A percentile compares a stretch with the other conserved stretches of the same genome.
Evolutionary conservation across 2,797 vertebrate genomes (phyloP).

Genomic region (Pygocentrus nattereri): DNA sequence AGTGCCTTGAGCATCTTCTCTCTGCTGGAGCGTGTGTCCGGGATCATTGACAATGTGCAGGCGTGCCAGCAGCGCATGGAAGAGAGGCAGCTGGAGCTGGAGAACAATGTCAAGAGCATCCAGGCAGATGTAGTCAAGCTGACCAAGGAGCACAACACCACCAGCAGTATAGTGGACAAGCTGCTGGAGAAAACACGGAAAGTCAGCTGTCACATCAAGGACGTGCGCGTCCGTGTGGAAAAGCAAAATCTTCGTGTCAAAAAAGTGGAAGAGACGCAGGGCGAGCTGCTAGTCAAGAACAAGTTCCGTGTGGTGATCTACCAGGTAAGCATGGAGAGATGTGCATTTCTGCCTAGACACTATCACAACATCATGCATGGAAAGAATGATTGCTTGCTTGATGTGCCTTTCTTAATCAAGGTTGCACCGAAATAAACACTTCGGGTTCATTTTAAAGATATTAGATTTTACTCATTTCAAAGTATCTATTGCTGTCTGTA

Average conservation of each 20-base stretch:
- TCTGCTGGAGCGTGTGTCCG: conserved; percentile 92
- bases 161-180: conserved; percentile 84
- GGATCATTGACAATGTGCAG: conserved; percentile 92
- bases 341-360: conserved; percentile 39
- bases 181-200: conserved; percentile 94
- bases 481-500: not conserved
- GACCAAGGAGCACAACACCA: conserved; percentile 86
- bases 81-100: conserved; percentile 92
- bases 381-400: not conserved
- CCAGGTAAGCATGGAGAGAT: conserved; percentile 80
- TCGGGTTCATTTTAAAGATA: no score
- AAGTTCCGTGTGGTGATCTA: conserved; percentile 98
- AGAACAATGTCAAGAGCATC: conserved; percentile 89
- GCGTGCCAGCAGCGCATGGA: conserved; percentile 94
- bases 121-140: conserved; percentile 92
- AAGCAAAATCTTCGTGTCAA: conserved; percentile 88
- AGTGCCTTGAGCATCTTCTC: conserved; percentile 88
- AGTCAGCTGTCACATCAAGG: conserved; percentile 93
- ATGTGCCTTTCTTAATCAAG: no score
- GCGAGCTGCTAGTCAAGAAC: conserved; percentile 94
- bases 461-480: not conserved
- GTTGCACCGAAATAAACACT: no score
- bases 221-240: conserved; percentile 91
- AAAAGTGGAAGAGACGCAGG: conserved; percentile 93
- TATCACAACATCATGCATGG: no score